Evolutionary conservation across 1,140 invertebrate species (phyloP), one percentile per base, ranked within the genome.

Genomic region (Rhagoletis pomonella): DNA sequence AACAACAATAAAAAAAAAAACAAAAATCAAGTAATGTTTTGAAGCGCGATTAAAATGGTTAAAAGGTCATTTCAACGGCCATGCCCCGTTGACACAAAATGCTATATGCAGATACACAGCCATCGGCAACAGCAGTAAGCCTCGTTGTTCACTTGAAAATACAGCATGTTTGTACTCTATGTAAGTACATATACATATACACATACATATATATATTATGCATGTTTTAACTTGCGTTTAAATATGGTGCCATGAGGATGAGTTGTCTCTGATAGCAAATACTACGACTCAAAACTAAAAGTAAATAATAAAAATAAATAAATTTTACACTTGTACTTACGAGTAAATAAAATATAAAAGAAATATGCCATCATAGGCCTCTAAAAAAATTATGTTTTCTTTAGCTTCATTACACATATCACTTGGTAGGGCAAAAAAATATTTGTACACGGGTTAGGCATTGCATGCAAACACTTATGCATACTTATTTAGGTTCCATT

Each of bases 11-110:
- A 81, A 81, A 5, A 44, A 6, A 17, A 12, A 73, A 2, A 39
- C 29, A 4, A 17, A 29, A 0, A n/a, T 81, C 5, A 55, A 19
- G 19, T 81, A 81, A 81, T 19, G 47, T 81, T 19, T 5, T 81
- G 50, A 81, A 81, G 50, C n/a, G 73, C 47, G 14, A 55, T 81
- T 55, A 55, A 81, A 55, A 55, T 81, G 73, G 73, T 55, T 81
- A 81, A 81, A 81, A 81, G 47, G 44, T 17, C 73, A 81, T 81
- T 55, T 55, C 14, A 55, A 19, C 17, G 47, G 14, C 19, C 73
- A 55, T 81, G 47, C 47, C 42, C 67, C 67, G 39, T 73, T 73
- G 67, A 73, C 67, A 73, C 44, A 73, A 73, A 73, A 73, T 44
- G 67, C 44, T 73, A 44, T 47, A 39, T 14, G 60, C 14, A 29